These are phyloP conservation scores for Danio aesculapii DNA, from an alignment of 2,797 vertebrate species.

Conservation along the genomic window DNA sequence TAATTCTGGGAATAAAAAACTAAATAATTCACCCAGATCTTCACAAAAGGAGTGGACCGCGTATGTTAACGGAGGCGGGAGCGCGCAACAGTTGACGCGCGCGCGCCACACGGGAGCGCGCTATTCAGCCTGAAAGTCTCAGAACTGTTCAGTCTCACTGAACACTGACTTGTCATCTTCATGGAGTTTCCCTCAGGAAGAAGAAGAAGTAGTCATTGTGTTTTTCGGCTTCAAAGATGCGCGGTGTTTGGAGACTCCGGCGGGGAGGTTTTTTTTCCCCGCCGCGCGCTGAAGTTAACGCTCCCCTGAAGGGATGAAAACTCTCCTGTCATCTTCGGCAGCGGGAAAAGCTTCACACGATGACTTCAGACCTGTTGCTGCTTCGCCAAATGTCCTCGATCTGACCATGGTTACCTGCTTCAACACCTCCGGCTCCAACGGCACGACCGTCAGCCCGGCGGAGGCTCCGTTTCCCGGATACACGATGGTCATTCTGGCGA, in stretches of 20 bases:
- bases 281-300: conserved; percentile 36
- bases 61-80: conserved; percentile 11
- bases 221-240: background rate
- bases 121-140: background rate
- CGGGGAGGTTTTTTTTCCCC: background rate
- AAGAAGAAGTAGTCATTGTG: no score
- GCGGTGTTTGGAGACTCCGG: conserved; percentile 34
- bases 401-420: conserved; percentile 75
- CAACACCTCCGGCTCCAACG: conserved; percentile 65
- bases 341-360: background rate
- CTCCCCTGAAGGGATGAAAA: conserved; percentile 22
- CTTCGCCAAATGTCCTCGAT: conserved; percentile 9
- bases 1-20: no score
- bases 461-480: conserved; percentile 72
- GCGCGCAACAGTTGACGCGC: conserved; percentile 35
- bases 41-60: background rate
- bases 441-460: conserved; percentile 62
- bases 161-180: background rate
- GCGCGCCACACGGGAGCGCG: conserved; percentile 25
- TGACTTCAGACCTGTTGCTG: conserved; percentile 48
- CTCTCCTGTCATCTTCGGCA: background rate
- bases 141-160: background rate
- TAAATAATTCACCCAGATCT: background rate
- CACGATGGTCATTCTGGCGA: conserved; percentile 77
- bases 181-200: conserved; percentile 13